These are phyloP conservation scores for Troides oblongomaculatus DNA, from an alignment of 2,888 invertebrate genomes.

Conservation along the genomic window DNA sequence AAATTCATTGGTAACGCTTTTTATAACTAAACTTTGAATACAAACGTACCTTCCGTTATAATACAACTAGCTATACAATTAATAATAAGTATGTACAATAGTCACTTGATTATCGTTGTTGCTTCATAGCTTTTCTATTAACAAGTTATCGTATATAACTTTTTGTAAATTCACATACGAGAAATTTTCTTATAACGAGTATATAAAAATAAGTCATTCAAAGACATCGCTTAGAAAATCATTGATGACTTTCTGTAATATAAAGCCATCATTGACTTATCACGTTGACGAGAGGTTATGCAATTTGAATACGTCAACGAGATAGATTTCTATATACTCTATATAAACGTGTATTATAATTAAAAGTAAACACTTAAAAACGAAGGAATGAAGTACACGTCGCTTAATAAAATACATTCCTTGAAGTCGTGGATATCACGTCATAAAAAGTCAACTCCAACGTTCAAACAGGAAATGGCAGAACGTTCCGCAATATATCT, in stretches of 20 bases:
- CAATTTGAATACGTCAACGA: neutral
- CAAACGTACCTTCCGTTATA: slow-evolving; percentile 55
- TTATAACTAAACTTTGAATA: slow-evolving; percentile 66
- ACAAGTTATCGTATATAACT: neutral
- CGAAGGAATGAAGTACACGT: slow-evolving; percentile 8
- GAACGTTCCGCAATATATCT: too few relatives aligned
- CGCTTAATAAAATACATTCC: neutral
- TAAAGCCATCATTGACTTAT: neutral
- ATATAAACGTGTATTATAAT: neutral
- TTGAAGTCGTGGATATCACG: too few relatives aligned
- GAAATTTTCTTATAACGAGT: neutral
- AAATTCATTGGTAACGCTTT: slow-evolving; percentile 78
- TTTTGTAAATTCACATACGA: neutral
- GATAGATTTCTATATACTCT: neutral
- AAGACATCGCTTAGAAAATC: neutral
- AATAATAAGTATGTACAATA: slow-evolving; percentile 34
- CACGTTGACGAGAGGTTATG: neutral
- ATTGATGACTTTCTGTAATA: neutral
- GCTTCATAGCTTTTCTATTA: neutral
- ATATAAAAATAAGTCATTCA: neutral
- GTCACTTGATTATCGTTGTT: slow-evolving; percentile 12
- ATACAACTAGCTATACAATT: slow-evolving; percentile 35
- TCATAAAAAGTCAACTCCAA: too few relatives aligned
- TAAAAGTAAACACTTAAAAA: slow-evolving; percentile 9
- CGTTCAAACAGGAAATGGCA: too few relatives aligned